A percentile compares a stretch with the other conserved stretches of the same genome.
These are phyloP conservation scores for Melanotaenia duboulayi DNA, from an alignment of 2,113 vertebrate species.

Conservation along the genomic window DNA sequence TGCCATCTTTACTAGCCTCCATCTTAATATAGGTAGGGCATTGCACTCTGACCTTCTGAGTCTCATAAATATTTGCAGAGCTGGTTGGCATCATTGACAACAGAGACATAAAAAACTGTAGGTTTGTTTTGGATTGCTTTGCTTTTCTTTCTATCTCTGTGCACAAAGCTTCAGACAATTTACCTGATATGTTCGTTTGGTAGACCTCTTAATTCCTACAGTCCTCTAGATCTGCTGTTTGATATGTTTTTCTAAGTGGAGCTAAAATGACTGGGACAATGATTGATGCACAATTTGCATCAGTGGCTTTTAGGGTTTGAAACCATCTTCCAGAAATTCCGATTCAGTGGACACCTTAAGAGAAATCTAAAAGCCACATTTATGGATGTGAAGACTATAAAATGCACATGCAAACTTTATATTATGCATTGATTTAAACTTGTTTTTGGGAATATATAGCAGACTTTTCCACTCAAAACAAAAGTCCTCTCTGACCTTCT, in stretches of 20 bases:
- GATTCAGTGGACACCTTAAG: too few relatives aligned
- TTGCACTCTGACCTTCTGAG: neutral
- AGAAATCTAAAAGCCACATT: neutral
- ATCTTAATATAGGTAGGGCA: neutral
- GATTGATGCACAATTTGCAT: too few relatives aligned
- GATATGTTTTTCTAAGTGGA: too few relatives aligned
- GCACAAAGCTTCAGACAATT: neutral
- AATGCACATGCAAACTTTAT: neutral
- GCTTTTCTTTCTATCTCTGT: neutral
- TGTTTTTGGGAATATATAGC: neutral
- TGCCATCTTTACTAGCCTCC: neutral
- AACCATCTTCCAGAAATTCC: too few relatives aligned
- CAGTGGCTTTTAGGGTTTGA: too few relatives aligned
- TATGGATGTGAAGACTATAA: neutral
- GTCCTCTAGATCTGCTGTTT: too few relatives aligned
- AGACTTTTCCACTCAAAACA: slow-evolving; percentile 8
- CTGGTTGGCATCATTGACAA: neutral
- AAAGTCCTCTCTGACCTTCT: slow-evolving; percentile 32
- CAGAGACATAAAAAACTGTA: neutral
- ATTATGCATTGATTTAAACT: neutral
- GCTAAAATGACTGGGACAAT: too few relatives aligned
- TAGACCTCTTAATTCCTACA: too few relatives aligned
- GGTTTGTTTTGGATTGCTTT: neutral
- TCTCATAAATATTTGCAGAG: neutral
- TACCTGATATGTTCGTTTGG: neutral